These are phyloP conservation scores for Microcebus griseorufus DNA, from an alignment of 2,113 vertebrate genomes.

Conservation along the genomic window DNA sequence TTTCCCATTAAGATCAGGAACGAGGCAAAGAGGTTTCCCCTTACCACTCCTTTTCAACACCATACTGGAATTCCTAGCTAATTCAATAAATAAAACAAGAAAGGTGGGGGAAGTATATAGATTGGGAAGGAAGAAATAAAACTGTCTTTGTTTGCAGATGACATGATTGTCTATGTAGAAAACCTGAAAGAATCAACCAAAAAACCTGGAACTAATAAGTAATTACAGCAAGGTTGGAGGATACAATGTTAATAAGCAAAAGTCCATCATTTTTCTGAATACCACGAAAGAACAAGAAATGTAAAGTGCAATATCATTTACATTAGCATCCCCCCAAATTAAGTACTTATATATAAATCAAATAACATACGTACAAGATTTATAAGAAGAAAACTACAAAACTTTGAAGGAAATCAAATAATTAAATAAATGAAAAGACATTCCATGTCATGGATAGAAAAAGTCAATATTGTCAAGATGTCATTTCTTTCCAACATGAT, in stretches of 20 bases:
- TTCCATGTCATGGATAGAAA: neutral
- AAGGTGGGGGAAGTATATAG: neutral
- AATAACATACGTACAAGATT: neutral
- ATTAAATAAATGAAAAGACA: neutral
- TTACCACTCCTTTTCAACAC: neutral
- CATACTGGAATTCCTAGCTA: neutral
- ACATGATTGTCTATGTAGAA: neutral
- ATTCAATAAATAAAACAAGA: neutral
- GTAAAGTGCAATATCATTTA: neutral
- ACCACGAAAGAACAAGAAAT: neutral
- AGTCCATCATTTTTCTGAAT: neutral
- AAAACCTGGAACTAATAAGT: neutral
- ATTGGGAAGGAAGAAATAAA: neutral
- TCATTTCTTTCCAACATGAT: neutral
- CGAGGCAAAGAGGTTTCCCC: neutral
- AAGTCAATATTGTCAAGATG: neutral
- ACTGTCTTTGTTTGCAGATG: neutral
- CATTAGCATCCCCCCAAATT: neutral
- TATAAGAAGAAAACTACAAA: neutral
- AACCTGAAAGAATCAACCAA: neutral
- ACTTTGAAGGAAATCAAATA: neutral
- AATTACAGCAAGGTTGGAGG: neutral
- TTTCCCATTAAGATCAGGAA: neutral
- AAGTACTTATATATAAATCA: neutral
- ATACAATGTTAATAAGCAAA: neutral